Conservation (phyloP, 2,888 invertebrate species). For the Tetheella fluctuosa region DNA sequence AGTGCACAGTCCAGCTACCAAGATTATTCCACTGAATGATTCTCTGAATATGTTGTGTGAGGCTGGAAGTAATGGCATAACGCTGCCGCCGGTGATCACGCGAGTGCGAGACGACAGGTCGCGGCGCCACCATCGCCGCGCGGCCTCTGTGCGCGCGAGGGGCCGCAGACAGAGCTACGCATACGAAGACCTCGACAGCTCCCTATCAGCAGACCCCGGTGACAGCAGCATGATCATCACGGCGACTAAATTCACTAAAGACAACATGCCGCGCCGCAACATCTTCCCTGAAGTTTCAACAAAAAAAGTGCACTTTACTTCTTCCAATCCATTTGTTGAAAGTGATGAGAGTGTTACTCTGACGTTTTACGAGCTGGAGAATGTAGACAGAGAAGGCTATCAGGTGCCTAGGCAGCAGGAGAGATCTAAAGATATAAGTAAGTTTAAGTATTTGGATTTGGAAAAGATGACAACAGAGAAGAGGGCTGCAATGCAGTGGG, state of each 20-base stretch:
- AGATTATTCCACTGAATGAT: constrained; percentile 54
- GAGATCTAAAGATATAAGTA: constrained; percentile 60
- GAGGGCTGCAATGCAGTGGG: constrained; percentile 61
- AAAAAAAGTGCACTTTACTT: constrained; percentile 78
- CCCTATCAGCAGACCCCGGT: constrained; percentile 83
- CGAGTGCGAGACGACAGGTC: constrained; percentile 41
- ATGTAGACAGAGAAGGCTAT: constrained; percentile 54
- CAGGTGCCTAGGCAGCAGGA: constrained; percentile 49
- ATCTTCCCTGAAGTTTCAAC: constrained; percentile 69
- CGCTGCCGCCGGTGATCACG: constrained; percentile 66
- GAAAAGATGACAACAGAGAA: constrained; percentile 70
- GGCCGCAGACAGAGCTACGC: constrained; percentile 64
- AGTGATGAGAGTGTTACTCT: constrained; percentile 80
- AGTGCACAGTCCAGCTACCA: constrained; percentile 64
- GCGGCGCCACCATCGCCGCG: constrained; percentile 56
- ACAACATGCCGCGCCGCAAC: constrained; percentile 73
- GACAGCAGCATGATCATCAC: constrained; percentile 83
- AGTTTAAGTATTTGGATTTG: constrained; percentile 76
- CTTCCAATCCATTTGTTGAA: constrained; percentile 74
- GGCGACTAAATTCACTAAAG: constrained; percentile 75
- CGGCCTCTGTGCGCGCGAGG: constrained; percentile 54
- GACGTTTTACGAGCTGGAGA: constrained; percentile 77
- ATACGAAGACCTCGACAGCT: constrained; percentile 84
- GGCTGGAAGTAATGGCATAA: constrained; percentile 67
- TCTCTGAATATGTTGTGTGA: constrained; percentile 36